phyloP scores from a whole-genome alignment of 2,888 invertebrate species.

The Diarsia dahlii region DNA sequence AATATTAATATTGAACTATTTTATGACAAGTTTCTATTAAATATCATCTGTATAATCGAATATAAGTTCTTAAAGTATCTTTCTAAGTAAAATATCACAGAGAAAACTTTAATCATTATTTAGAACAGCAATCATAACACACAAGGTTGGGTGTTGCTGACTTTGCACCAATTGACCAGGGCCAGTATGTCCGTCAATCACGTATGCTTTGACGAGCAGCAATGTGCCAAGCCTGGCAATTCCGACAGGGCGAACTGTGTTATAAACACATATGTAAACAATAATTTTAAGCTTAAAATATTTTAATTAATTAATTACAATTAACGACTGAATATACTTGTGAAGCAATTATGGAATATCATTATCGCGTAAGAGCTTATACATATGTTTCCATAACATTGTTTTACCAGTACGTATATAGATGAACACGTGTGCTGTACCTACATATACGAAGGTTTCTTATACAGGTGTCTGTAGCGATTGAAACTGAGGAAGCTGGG shows the following conservation, averaged over 20 bases:
- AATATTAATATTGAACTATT: slow-evolving; percentile 42
- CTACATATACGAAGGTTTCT: background rate
- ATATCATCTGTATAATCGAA: background rate
- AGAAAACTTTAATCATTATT: slow-evolving; percentile 6
- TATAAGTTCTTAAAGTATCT: background rate
- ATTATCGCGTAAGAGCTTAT: slow-evolving; percentile 27
- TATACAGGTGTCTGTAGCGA: slow-evolving; percentile 61
- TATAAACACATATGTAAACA: slow-evolving; percentile 6
- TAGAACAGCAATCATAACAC: background rate
- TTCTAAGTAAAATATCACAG: background rate
- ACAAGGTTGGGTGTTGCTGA: background rate
- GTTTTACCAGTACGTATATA: slow-evolving; percentile 24
- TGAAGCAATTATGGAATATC: slow-evolving; percentile 47
- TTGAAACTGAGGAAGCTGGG: slow-evolving; percentile 71
- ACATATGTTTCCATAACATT: slow-evolving; percentile 17
- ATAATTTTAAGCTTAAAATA: slow-evolving; percentile 23
- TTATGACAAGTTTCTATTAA: slow-evolving; percentile 15
- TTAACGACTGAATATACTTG: slow-evolving; percentile 43
- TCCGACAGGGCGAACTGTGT: background rate
- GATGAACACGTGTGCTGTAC: slow-evolving; percentile 6
- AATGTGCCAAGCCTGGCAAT: slow-evolving; percentile 13
- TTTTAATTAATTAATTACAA: slow-evolving; percentile 33
- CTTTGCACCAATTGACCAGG: background rate
- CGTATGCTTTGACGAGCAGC: slow-evolving; percentile 26
- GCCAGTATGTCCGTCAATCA: slow-evolving; percentile 17